phyloP scores from a whole-genome alignment of 2,797 vertebrate genomes.

The Nothura maculosa region DNA sequence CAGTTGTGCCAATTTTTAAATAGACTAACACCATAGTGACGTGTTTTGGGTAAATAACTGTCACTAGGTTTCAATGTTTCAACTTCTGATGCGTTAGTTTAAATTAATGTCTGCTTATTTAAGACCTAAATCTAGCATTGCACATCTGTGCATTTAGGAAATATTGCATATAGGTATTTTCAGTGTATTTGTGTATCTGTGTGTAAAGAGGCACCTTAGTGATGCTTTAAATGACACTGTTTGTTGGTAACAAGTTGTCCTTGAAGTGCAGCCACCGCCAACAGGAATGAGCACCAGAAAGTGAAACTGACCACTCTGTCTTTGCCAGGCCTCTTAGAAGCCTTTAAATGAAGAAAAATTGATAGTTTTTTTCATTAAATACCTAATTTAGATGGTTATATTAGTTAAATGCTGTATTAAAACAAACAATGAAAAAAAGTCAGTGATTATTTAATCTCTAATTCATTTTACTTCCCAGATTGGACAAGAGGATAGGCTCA shows the following conservation, averaged over 20 bases:
- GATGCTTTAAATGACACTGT: rapidly evolving
- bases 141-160: background rate
- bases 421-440: too few relatives aligned
- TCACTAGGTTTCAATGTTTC: background rate
- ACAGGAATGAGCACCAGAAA: background rate
- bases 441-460: background rate
- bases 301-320: background rate
- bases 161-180: background rate
- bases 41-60: rapidly evolving
- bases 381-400: background rate
- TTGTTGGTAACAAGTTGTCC: rapidly evolving
- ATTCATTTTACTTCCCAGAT: rapidly evolving
- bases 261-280: background rate
- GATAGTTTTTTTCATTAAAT: rapidly evolving
- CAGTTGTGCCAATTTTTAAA: background rate
- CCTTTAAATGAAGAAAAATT: background rate
- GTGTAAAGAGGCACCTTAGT: background rate
- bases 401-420: background rate
- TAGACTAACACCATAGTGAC: background rate
- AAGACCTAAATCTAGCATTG: background rate
- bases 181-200: rapidly evolving
- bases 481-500: background rate
- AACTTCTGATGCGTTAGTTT: background rate
- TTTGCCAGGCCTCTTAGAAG: background rate
- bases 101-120: background rate